Evolutionary conservation across 2,113 vertebrate species (phyloP).

Genomic region (Amia ocellicauda): DNA sequence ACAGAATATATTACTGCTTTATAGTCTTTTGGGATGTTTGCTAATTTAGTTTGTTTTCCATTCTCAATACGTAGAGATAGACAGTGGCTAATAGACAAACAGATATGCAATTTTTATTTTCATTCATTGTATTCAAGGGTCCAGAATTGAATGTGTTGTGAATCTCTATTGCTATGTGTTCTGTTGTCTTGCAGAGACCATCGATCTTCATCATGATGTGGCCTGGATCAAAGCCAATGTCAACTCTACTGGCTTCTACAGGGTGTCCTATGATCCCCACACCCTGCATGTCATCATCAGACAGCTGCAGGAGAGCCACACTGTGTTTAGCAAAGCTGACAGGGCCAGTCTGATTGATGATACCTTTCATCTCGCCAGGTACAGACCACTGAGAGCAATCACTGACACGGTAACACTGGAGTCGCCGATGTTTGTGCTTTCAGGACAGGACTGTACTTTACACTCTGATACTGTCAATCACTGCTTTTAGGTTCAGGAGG

Average conservation of each 20-base stretch:
- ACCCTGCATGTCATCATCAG: slow-evolving; percentile 3
- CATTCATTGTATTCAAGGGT: too few species aligned
- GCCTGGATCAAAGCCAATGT: slow-evolving; percentile 33
- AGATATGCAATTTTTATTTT: too few species aligned
- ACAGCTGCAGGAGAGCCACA: slow-evolving; percentile 9
- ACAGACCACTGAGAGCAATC: neutral
- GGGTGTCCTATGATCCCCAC: slow-evolving; percentile 22
- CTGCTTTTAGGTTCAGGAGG: neutral
- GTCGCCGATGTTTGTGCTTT: too few species aligned
- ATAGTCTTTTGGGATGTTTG: too few species aligned
- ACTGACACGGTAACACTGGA: neutral
- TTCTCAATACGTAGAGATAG: too few species aligned
- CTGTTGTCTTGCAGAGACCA: slow-evolving; percentile 2
- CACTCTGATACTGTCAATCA: too few species aligned
- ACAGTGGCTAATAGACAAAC: too few species aligned
- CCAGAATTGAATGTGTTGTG: too few species aligned
- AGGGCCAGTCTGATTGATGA: slow-evolving; percentile 25
- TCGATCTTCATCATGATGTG: slow-evolving; percentile 18
- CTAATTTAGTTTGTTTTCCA: too few species aligned
- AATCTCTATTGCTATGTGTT: too few species aligned
- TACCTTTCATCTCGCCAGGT: slow-evolving; percentile 30
- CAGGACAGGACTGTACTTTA: too few species aligned
- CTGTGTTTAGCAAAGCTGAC: slow-evolving; percentile 13
- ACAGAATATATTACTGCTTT: too few species aligned
- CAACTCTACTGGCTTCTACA: slow-evolving; percentile 28